Evolutionary conservation across 1,140 invertebrate species (phyloP), one percentile per base, ranked within the genome.

Genomic region (Neodiprion pinetum): DNA sequence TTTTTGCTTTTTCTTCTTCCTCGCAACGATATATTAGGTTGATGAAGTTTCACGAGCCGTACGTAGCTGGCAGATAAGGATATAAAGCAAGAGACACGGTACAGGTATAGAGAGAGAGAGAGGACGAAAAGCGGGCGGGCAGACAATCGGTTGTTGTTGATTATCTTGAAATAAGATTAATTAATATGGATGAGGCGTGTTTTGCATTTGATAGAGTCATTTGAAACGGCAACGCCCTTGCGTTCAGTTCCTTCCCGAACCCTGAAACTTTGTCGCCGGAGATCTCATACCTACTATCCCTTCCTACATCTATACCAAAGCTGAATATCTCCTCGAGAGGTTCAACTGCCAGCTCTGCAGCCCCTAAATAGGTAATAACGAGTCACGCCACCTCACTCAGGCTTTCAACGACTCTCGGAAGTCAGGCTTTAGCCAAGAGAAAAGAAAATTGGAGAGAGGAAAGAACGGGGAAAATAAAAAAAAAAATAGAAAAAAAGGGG

Each of bases 371-470:
- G 50, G 53, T 61, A 61, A 61, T 61, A 61, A 61, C 53, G 53
- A 61, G 53, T 61, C 53, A 61, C 53, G 53, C 53, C 53, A 61
- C 53, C 53, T 61, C 5, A 61, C 53, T 61, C 53, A 61, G 53
- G 53, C 53, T 61, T 61, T 61, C 53, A 61, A 61, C 53, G 53
- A 17, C 53, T 61, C 53, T 61, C 53, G 53, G 53, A 61, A 61
- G 53, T 61, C 11, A 12, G 53, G 11, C 11, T 17, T 11, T 40
- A 72, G 71, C 3, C 21, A 47, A 70, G 61, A 48, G 53, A 74
- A 70, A 50, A 71, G 74, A 73, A 72, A 74, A 77, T 61, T 66
- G 75, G 74, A 74, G 75, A 71, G 75, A 53, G 48, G 61, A 77
- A 76, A 77, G 74, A 78, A 78, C 71, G 65, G 70, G 48, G 61